A percentile compares a stretch with the other conserved stretches of the same genome.
Evolutionary conservation across 2,113 vertebrate genomes (phyloP).

Genomic region (Prietella phreatophila): DNA sequence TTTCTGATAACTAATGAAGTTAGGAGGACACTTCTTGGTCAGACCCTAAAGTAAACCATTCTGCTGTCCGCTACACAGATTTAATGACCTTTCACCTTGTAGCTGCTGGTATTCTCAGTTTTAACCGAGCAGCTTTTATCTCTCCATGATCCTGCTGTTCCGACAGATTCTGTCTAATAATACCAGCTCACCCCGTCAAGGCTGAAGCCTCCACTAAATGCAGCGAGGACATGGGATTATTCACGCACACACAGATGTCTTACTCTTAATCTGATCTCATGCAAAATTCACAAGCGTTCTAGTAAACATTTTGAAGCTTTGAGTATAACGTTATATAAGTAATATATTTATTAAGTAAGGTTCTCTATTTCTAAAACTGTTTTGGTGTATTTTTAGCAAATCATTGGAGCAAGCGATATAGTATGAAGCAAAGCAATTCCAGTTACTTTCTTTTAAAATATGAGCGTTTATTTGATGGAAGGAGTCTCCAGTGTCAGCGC

Average conservation of each 20-base stretch:
- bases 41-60: neutral
- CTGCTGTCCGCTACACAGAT: neutral
- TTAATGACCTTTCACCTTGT: neutral
- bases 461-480: too few species aligned
- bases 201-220: neutral
- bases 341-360: neutral
- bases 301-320: neutral
- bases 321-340: neutral
- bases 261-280: neutral
- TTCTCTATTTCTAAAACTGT: neutral
- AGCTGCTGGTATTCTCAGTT: constrained; percentile 3
- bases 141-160: constrained; percentile 10
- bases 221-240: neutral
- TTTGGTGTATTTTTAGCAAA: too few species aligned
- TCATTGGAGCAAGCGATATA: too few species aligned
- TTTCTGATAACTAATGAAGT: neutral
- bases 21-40: neutral
- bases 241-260: neutral
- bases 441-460: too few species aligned
- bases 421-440: too few species aligned
- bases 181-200: neutral
- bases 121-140: constrained; percentile 6
- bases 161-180: neutral
- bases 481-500: too few species aligned
- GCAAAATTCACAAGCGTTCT: neutral